These are phyloP conservation scores for Zaprionus lineosus DNA, from an alignment of 2,888 invertebrate species.

Conservation along the genomic window DNA sequence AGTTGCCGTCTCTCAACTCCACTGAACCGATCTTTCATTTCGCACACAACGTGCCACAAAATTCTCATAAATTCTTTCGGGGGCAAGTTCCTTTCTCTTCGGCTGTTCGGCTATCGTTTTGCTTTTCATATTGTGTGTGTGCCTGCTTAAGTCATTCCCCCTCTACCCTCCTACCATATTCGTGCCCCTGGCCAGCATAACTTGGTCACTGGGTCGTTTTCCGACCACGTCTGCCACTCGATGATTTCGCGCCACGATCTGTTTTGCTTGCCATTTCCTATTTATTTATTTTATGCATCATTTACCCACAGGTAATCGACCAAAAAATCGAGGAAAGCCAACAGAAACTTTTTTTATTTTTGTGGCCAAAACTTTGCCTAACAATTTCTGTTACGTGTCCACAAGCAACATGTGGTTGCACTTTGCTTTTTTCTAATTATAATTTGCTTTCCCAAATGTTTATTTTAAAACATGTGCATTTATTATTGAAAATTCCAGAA, in stretches of 20 bases:
- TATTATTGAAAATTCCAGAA: conserved; percentile 2
- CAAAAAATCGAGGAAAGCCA: conserved; percentile 16
- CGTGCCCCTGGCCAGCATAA: conserved; percentile 53
- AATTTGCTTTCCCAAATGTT: too few species aligned
- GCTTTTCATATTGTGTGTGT: too few species aligned
- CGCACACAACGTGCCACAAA: conserved; percentile 44
- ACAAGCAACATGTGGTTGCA: conserved; percentile 28
- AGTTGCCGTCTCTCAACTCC: conserved; percentile 44
- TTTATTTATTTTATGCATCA: conserved; percentile 68
- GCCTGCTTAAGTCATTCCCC: too few species aligned
- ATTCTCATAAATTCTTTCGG: conserved; percentile 71
- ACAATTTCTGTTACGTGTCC: conserved; percentile 19
- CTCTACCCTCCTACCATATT: conserved; percentile 19
- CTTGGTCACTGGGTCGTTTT: conserved; percentile 75
- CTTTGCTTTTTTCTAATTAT: conserved; percentile 3
- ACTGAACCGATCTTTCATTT: conserved; percentile 46
- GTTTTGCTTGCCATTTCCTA: conserved; percentile 26
- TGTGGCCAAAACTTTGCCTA: conserved; percentile 30
- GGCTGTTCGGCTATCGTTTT: conserved; percentile 24
- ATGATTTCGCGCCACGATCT: conserved; percentile 51
- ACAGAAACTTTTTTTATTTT: conserved; percentile 7
- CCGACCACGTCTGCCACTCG: conserved; percentile 48
- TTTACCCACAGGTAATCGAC: conserved; percentile 45
- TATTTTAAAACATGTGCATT: too few species aligned
- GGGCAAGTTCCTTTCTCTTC: conserved; percentile 67